Base-by-base conservation (phyloP, 1,140 invertebrate genomes). In the Drosophila equinoxialis region DNA sequence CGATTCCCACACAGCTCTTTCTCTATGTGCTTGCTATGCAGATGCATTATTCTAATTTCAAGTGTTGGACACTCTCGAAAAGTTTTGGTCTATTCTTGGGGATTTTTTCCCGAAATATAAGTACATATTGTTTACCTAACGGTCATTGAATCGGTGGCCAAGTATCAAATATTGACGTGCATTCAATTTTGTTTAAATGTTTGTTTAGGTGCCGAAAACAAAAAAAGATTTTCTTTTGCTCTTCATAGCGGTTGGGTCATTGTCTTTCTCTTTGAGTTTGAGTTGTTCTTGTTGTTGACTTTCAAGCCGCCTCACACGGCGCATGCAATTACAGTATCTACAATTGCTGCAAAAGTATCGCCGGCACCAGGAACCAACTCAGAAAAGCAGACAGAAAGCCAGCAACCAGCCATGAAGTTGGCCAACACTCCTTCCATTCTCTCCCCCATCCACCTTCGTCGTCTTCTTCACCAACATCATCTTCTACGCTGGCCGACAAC, bases 321-420 rank as follows among this genome's bases (percentile, higher is more conserved):
- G 80, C 84, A 89, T 84, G 83, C 83, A 87, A 87, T 87, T 89
- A 89, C 84, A 87, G 80, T 69, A 71, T 62, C 59, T 87, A 89
- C 80, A 84, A 87, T 87, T 87, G 83, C 84, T 79, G 62, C 66
- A 58, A 77, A 57, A 82, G 82, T 78, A 85, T 72, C 82, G 35
- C 30, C 30, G 64, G 82, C 77, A 76, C 60, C 76, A 66, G 67
- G 20, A 23, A 66, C 37, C 33, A 51, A 60, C 41, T 33, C 68
- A 76, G 59, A 68, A 65, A 65, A 66, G 66, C 45, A 71, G 20
- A 41, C 55, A 37, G 35, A 37, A 37, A 37, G 35, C 7, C 37
- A 58, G 39, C 83, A 79, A 62, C 79, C 67, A 87, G 83, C 72
- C 82, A 86, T 82, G 83, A 87, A 87, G 83, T 73, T 87, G 62